Conservation (phyloP, 2,113 vertebrate species). For the Phylloscopus trochilus region DNA sequence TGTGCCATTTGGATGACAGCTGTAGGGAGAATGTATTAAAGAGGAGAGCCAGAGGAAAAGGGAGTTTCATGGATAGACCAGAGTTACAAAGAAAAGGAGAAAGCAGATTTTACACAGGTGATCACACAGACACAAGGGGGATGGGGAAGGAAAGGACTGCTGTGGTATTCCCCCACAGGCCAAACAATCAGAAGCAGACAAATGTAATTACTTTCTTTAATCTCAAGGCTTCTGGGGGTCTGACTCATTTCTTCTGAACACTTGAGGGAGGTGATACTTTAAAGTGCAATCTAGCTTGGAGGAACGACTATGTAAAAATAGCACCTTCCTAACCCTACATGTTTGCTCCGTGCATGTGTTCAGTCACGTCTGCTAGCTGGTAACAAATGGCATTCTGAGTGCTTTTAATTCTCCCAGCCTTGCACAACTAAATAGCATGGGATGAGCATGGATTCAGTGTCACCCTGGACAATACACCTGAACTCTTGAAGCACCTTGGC, state of each 20-base stretch:
- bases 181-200: constrained; percentile 18
- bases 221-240: neutral
- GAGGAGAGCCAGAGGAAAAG: neutral
- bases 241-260: constrained; percentile 7
- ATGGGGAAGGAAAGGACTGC: neutral
- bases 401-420: neutral
- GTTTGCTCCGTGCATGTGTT: neutral
- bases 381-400: constrained; percentile 10
- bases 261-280: constrained; percentile 7
- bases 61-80: neutral
- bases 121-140: neutral
- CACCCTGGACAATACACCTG: neutral
- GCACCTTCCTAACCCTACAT: neutral
- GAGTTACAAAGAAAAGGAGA: neutral
- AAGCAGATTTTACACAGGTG: constrained; percentile 11
- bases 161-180: constrained; percentile 4
- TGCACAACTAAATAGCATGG: neutral
- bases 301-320: constrained; percentile 14
- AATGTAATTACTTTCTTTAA: constrained; percentile 35
- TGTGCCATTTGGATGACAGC: neutral
- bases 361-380: neutral
- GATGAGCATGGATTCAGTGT: neutral
- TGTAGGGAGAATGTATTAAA: neutral
- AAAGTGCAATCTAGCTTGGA: constrained; percentile 15
- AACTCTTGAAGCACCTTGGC: neutral